Conservation (phyloP, 2,113 vertebrate species). For the Conger conger region DNA sequence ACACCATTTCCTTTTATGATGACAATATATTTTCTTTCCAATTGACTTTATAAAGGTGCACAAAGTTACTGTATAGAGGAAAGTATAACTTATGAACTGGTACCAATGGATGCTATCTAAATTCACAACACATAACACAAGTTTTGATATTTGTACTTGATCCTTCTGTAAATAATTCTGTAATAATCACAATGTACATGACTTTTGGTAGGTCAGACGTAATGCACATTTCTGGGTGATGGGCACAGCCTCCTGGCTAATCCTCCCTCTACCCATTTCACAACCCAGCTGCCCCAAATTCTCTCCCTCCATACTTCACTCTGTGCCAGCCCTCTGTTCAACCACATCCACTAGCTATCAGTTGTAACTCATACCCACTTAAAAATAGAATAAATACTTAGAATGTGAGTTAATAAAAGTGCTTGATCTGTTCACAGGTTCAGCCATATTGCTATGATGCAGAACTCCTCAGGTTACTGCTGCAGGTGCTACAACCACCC, state of each 20-base stretch:
- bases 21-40: too few species aligned
- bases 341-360: background rate
- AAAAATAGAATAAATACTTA: background rate
- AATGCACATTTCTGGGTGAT: background rate
- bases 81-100: too few species aligned
- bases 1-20: too few species aligned
- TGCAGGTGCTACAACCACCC: too few species aligned
- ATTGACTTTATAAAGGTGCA: too few species aligned
- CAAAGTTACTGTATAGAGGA: too few species aligned
- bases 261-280: background rate
- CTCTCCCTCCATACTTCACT: background rate
- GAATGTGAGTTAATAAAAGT: background rate
- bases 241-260: background rate
- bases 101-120: background rate
- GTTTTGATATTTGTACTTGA: background rate
- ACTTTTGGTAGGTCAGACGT: background rate
- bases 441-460: background rate
- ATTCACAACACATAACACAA: background rate
- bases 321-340: background rate
- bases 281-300: background rate
- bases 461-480: too few species aligned
- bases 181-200: background rate
- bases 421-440: background rate
- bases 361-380: background rate
- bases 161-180: background rate